These are phyloP conservation scores for Papilio dardanus DNA, from an alignment of 1,140 invertebrate genomes.

Conservation along the genomic window DNA sequence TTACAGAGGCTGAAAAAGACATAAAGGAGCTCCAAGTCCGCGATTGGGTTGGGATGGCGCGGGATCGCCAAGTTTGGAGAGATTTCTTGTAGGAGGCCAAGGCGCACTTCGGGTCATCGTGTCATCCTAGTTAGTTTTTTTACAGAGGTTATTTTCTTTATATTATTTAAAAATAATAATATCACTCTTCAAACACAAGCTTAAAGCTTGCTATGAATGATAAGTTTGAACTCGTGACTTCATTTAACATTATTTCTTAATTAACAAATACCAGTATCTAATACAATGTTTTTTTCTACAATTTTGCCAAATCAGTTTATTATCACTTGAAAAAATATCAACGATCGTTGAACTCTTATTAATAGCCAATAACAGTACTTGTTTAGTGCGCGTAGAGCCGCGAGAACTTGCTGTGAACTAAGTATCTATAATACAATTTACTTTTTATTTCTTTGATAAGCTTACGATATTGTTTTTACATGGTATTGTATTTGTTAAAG, in stretches of 20 bases:
- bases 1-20: too few relatives aligned
- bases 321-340: background rate
- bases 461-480: background rate
- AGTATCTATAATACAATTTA: background rate
- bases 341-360: slow-evolving; percentile 20
- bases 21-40: too few relatives aligned
- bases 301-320: background rate
- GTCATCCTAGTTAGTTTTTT: too few relatives aligned
- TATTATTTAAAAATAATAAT: background rate
- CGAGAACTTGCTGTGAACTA: background rate
- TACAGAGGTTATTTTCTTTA: too few relatives aligned
- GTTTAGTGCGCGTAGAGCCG: background rate
- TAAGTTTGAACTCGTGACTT: too few relatives aligned
- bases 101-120: too few relatives aligned
- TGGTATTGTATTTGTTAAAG: background rate
- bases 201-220: too few relatives aligned
- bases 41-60: too few relatives aligned
- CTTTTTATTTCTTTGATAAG: background rate
- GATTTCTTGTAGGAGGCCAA: too few relatives aligned
- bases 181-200: too few relatives aligned
- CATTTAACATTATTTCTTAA: too few relatives aligned
- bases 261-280: background rate
- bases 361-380: slow-evolving; percentile 2
- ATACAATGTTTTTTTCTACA: background rate
- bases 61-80: too few relatives aligned